These are phyloP conservation scores for Phoronis australis DNA, from an alignment of 2,888 invertebrate genomes.

Conservation along the genomic window DNA sequence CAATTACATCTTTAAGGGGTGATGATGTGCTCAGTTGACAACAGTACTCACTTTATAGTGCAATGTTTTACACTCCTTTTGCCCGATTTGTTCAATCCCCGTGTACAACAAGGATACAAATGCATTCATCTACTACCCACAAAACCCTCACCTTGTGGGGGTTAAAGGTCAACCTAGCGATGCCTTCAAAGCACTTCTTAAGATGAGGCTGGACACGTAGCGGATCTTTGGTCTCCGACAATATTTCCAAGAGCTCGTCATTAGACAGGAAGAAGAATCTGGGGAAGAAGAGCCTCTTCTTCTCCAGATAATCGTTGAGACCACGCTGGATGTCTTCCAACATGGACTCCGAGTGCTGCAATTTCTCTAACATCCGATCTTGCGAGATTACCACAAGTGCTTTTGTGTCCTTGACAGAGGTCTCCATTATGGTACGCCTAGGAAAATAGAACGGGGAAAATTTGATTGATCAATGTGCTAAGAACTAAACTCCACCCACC, in stretches of 20 bases:
- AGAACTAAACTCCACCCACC: too few relatives aligned
- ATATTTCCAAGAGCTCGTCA: conserved; percentile 50
- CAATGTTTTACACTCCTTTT: too few relatives aligned
- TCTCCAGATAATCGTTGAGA: conserved; percentile 50
- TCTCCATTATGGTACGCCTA: conserved; percentile 48
- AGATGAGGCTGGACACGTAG: conserved; percentile 52
- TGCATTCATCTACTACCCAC: too few relatives aligned
- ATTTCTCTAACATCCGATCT: conserved; percentile 48
- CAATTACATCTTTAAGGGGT: too few relatives aligned
- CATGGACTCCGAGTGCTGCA: conserved; percentile 48
- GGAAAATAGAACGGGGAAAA: conserved; percentile 1
- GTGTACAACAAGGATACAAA: too few relatives aligned
- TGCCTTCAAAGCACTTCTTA: conserved; percentile 53
- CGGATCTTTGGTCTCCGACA: conserved; percentile 52
- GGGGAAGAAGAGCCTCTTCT: conserved; percentile 51
- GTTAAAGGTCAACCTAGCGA: conserved; percentile 43
- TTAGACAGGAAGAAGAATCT: conserved; percentile 53
- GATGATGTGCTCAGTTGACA: too few relatives aligned
- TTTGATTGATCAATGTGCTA: too few relatives aligned
- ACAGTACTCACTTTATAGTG: too few relatives aligned
- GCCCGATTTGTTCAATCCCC: too few relatives aligned
- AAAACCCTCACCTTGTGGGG: too few relatives aligned
- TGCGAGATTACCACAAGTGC: conserved; percentile 48
- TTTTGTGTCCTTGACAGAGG: conserved; percentile 40
- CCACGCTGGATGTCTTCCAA: conserved; percentile 51